A percentile compares a stretch with the other conserved stretches of the same genome.
Evolutionary conservation across 92 coral and sea anemone genomes (phyloP).

Genomic region (Epizoanthus ramosus): DNA sequence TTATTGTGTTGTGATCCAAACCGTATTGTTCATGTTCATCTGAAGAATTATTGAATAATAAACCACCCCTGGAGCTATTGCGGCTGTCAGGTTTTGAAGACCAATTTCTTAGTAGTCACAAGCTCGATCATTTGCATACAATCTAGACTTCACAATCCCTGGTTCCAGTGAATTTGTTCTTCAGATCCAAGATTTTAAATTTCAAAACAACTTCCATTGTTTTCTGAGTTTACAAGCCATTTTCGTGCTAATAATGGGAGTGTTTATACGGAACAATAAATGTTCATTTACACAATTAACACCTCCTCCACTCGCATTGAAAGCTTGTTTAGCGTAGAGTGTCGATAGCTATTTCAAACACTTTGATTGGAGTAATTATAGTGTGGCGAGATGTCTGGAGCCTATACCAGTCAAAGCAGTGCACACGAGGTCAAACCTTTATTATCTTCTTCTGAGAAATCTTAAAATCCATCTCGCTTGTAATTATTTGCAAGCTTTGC

Average conservation of each 20-base stretch:
- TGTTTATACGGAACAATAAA: not conserved
- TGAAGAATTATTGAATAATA: conserved; percentile 31
- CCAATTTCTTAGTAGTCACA: conserved; percentile 6
- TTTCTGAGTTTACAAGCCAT: not conserved
- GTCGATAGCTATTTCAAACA: not conserved
- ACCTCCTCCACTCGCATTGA: not conserved
- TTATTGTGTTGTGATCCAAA: conserved; percentile 26
- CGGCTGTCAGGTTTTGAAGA: conserved; percentile 13
- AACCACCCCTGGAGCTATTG: conserved; percentile 27
- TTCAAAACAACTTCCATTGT: not conserved
- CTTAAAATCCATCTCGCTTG: not conserved
- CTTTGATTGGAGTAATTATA: not conserved
- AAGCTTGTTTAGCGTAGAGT: conserved; percentile 10
- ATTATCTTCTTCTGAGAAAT: not conserved
- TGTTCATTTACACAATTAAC: not conserved
- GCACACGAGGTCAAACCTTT: not conserved
- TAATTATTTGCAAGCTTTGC: not conserved
- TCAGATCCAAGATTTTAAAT: not conserved
- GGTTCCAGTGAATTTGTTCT: not conserved
- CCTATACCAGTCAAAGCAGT: not conserved
- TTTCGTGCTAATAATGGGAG: not conserved
- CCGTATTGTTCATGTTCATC: not conserved
- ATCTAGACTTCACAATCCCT: conserved; percentile 44
- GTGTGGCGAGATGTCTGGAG: conserved; percentile 18
- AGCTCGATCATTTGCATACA: conserved; percentile 36